Evolutionary conservation across 2,113 vertebrate species (phyloP).

Genomic region (Leucosticte australis): DNA sequence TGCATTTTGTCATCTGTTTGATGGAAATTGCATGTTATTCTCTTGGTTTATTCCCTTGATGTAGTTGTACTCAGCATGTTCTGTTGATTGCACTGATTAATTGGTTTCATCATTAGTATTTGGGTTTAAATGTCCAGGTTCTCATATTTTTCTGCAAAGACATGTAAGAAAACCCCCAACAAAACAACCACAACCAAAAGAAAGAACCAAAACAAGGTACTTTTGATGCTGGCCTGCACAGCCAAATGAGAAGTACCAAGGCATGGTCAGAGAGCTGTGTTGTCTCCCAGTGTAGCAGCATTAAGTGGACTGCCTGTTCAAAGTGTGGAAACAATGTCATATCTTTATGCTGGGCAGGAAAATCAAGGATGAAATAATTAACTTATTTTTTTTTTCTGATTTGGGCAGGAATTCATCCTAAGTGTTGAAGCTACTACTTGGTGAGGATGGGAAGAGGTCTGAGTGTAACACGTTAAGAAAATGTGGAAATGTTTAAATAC

Average conservation of each 20-base stretch:
- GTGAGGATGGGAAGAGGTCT: not conserved
- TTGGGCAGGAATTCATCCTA: not conserved
- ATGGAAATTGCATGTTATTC: not conserved
- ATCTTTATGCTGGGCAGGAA: not conserved
- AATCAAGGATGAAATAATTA: not conserved
- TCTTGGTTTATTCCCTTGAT: not conserved
- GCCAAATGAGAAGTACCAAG: not conserved
- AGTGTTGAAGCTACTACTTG: not conserved
- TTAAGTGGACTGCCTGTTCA: not conserved
- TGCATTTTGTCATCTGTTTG: not conserved
- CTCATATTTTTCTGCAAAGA: not conserved
- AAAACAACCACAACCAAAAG: not conserved
- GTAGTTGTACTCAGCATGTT: not conserved
- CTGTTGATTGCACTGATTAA: not conserved
- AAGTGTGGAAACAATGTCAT: not conserved
- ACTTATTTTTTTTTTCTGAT: not conserved
- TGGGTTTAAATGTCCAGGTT: not conserved
- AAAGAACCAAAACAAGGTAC: not conserved
- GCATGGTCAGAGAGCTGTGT: not conserved
- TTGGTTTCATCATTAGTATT: not conserved
- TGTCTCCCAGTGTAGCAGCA: not conserved
- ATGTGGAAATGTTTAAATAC: not conserved
- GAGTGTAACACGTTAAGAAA: not conserved
- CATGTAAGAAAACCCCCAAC: not conserved
- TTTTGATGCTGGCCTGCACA: not conserved